Evolutionary conservation across 2,113 vertebrate genomes (phyloP), one percentile per base, ranked within the genome.

Genomic region (Rutilus rutilus): DNA sequence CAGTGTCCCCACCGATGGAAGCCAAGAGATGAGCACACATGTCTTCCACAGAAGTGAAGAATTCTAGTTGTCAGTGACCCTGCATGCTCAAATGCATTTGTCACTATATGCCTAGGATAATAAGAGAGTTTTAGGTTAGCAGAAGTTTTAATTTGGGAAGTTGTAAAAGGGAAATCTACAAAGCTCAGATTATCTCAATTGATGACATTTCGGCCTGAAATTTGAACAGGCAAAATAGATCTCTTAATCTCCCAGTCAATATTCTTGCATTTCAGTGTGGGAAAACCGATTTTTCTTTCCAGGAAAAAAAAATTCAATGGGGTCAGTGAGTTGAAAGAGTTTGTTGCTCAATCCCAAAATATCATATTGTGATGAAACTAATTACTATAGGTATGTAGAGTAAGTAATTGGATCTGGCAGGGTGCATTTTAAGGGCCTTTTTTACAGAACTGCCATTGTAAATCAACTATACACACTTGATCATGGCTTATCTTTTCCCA

Each of bases 151-250:
- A 91, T 91, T 90, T 88, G 67, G 83, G 67, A 91, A 90, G 87
- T 81, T 71, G 52, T 84, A 73, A 77, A 87, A 19, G 50, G 47
- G 79, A 52, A 84, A 89, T 86, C 77, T 87, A 88, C n/a, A 88
- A 89, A 89, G 86, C 89, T 85, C 75, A 54, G 84, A 39, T 6
- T 39, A 88, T 92, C 64, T 92, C 88, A 93, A 90, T 88, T 89
- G 85, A 92, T 89, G 88, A 86, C 87, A 91, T 87, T 90, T 91
- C 65, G 59, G 86, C 87, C 89, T 91, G 92, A 92, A 83, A 91
- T 89, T 88, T 88, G 88, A 94, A 91, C 91, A 92, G 93, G 88
- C 90, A 88, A 93, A 94, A 92, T 94, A 95, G 94, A 95, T 94
- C 92, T 94, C 90, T 85, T 69, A 57, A 86, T 88, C 89, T 88